These are phyloP conservation scores for Parotocinclus haroldoi DNA, from an alignment of 2,797 vertebrate species.

Conservation along the genomic window DNA sequence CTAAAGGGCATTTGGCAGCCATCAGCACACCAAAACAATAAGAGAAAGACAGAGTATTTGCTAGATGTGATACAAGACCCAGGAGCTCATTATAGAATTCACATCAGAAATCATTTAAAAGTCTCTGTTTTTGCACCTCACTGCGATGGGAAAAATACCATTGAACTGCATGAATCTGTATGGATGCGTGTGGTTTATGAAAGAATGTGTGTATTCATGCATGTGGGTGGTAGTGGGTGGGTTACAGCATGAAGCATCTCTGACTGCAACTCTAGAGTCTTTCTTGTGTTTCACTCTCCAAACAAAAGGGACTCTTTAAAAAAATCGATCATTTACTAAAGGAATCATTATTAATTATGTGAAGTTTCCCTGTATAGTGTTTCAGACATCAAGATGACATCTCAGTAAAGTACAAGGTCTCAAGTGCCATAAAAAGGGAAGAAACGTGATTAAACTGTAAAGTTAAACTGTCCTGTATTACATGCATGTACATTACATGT, in stretches of 20 bases:
- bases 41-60: slow-evolving; percentile 62
- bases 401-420: no score
- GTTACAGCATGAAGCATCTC: slow-evolving; percentile 4
- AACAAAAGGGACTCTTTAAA: no score
- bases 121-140: slow-evolving; percentile 18
- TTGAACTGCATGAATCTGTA: background rate
- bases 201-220: slow-evolving; percentile 1
- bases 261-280: background rate
- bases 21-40: slow-evolving; percentile 47
- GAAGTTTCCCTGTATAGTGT: no score
- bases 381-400: no score
- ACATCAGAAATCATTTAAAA: slow-evolving; percentile 59
- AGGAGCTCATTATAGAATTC: slow-evolving; percentile 54
- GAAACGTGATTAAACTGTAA: no score
- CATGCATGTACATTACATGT: no score
- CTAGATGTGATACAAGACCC: slow-evolving; percentile 38
- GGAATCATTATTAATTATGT: no score
- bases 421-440: no score
- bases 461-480: no score
- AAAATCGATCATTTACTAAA: no score
- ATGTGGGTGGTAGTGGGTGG: slow-evolving; percentile 12
- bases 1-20: slow-evolving; percentile 32
- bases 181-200: background rate
- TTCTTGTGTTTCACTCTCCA: no score
- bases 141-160: background rate